Conservation (phyloP, 1,140 invertebrate genomes). For the Melitaea cinxia region DNA sequence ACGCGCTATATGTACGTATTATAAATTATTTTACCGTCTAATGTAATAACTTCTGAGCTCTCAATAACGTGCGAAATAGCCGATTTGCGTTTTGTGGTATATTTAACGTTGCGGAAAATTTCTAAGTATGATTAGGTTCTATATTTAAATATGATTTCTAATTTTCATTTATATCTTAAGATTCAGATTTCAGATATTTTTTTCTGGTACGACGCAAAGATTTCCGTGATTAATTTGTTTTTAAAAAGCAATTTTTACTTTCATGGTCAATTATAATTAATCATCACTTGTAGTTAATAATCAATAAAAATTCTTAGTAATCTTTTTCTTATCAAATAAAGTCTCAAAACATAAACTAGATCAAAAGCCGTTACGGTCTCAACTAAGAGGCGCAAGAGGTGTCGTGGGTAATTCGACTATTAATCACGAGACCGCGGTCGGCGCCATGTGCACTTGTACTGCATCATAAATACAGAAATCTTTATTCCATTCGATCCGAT, state of each 20-base stretch:
- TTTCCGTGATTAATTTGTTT: too few species aligned
- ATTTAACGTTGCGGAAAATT: not conserved
- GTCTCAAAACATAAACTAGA: not conserved
- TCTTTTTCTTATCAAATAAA: not conserved
- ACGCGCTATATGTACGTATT: slow-evolving; percentile 17
- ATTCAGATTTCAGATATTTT: too few species aligned
- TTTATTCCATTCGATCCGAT: slow-evolving; percentile 40
- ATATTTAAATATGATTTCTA: too few species aligned
- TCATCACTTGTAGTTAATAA: too few species aligned
- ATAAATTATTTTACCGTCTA: slow-evolving; percentile 28
- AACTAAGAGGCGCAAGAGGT: slow-evolving; percentile 33
- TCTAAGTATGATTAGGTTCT: too few species aligned
- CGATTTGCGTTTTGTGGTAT: not conserved
- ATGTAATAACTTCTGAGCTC: slow-evolving; percentile 29
- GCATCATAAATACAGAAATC: slow-evolving; percentile 51
- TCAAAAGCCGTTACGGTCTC: slow-evolving; percentile 1
- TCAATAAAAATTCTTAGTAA: not conserved
- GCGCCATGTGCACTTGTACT: slow-evolving; percentile 55
- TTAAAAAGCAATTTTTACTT: too few species aligned
- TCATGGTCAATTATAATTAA: too few species aligned
- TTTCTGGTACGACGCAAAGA: too few species aligned
- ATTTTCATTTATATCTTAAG: too few species aligned
- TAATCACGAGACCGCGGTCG: slow-evolving; percentile 53
- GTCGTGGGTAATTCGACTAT: slow-evolving; percentile 59
- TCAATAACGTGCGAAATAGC: slow-evolving; percentile 8